Conservation (phyloP, 2,888 invertebrate species). For the Nomada lathburiana region DNA sequence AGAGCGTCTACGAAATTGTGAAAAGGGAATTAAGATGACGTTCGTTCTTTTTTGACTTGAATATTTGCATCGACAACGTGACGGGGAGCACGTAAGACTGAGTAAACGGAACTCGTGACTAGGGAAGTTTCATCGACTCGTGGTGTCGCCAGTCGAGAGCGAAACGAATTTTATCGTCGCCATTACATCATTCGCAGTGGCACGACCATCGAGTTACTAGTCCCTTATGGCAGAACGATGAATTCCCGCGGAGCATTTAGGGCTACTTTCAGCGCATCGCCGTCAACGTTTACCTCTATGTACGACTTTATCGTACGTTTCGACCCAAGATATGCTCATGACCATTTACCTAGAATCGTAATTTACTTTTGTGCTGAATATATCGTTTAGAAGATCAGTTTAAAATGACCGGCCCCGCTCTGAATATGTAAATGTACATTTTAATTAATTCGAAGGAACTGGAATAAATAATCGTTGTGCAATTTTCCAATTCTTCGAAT, state of each 20-base stretch:
- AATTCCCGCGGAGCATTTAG: slow-evolving; percentile 52
- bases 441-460: not conserved
- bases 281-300: slow-evolving; percentile 52
- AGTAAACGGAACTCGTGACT: slow-evolving; percentile 41
- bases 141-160: slow-evolving; percentile 16
- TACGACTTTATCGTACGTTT: slow-evolving; percentile 59
- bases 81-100: not conserved
- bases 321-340: slow-evolving; percentile 42
- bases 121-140: slow-evolving; percentile 8
- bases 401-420: too few relatives aligned
- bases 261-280: slow-evolving; percentile 47
- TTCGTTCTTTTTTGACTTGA: not conserved
- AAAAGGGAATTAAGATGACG: not conserved
- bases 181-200: slow-evolving; percentile 48
- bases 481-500: not conserved
- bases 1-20: too few relatives aligned
- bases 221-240: slow-evolving; percentile 36
- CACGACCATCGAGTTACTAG: slow-evolving; percentile 39
- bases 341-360: slow-evolving; percentile 32
- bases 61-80: not conserved
- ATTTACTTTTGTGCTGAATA: slow-evolving; percentile 3
- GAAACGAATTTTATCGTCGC: slow-evolving; percentile 47
- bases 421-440: not conserved
- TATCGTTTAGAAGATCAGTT: not conserved
- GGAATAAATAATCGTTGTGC: not conserved